These are phyloP conservation scores for Onchidella celtica DNA, from an alignment of 2,888 invertebrate genomes.

Conservation along the genomic window DNA sequence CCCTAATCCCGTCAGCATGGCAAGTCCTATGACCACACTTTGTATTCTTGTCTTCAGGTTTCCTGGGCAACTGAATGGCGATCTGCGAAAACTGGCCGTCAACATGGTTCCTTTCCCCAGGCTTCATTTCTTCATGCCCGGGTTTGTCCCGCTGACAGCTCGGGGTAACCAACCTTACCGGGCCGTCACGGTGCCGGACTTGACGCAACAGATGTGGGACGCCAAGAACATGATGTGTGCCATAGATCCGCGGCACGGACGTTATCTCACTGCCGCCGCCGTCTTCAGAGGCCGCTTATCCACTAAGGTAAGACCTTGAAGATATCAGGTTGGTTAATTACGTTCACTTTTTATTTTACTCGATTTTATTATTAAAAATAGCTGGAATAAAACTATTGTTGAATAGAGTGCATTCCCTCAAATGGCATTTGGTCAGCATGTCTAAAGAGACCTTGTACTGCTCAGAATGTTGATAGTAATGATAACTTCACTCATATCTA, in stretches of 20 bases:
- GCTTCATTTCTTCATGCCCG: conserved; percentile 52
- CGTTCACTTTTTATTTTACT: too few species aligned
- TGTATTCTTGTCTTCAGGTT: too few species aligned
- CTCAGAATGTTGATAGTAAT: too few species aligned
- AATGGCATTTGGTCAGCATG: too few species aligned
- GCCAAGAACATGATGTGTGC: conserved; percentile 54
- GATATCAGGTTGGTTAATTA: too few species aligned
- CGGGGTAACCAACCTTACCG: conserved; percentile 40
- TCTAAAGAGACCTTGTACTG: too few species aligned
- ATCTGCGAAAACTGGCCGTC: conserved; percentile 46
- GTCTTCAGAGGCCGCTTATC: conserved; percentile 52
- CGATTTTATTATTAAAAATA: too few species aligned
- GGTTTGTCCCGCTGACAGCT: conserved; percentile 43
- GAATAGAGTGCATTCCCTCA: too few species aligned
- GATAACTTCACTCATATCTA: too few species aligned
- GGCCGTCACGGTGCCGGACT: conserved; percentile 45
- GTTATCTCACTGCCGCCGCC: conserved; percentile 49
- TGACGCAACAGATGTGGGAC: conserved; percentile 51
- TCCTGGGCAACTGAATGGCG: conserved; percentile 47
- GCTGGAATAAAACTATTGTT: too few species aligned
- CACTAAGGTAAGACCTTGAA: conserved; percentile 47
- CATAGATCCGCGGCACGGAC: conserved; percentile 41
- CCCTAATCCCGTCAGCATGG: too few species aligned
- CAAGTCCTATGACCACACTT: too few species aligned
- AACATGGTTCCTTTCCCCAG: conserved; percentile 51